Evolutionary conservation across 2,113 vertebrate genomes (phyloP).

Genomic region (Dolichallabes microphthalmus): DNA sequence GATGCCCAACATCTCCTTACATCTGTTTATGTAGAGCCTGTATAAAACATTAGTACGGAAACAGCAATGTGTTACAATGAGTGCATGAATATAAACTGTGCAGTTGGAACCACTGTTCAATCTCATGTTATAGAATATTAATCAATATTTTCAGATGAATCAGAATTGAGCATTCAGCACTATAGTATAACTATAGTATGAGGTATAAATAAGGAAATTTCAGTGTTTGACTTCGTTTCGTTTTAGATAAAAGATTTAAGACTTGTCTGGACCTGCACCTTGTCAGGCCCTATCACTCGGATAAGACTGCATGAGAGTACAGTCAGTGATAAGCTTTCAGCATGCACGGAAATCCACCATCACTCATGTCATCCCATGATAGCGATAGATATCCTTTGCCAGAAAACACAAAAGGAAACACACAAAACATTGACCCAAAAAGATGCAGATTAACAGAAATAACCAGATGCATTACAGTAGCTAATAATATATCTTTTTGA

Average conservation of each 20-base stretch:
- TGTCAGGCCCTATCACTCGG: constrained; percentile 1
- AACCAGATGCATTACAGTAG: not conserved
- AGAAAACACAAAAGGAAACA: constrained; percentile 19
- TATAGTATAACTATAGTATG: too few species aligned
- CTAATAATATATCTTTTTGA: not conserved
- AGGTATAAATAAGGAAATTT: not conserved
- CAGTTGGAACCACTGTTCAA: not conserved
- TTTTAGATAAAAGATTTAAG: constrained; percentile 13
- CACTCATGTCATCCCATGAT: constrained; percentile 40
- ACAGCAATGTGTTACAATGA: not conserved
- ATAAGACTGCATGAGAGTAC: constrained; percentile 22
- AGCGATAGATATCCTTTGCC: constrained; percentile 17
- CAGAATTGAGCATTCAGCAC: not conserved
- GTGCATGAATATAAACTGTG: not conserved
- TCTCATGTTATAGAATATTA: not conserved
- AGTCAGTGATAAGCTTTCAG: constrained; percentile 26
- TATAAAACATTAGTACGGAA: not conserved
- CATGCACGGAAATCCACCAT: constrained; percentile 45
- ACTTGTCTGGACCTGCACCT: constrained; percentile 19
- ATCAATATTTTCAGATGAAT: not conserved
- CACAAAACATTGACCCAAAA: not conserved
- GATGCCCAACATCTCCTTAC: not conserved
- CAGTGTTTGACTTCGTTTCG: not conserved
- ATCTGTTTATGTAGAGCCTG: not conserved
- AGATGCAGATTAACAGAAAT: not conserved